Evolutionary conservation across 1,140 invertebrate species (phyloP), one percentile per base, ranked within the genome.

Genomic region (Adelges cooleyi): DNA sequence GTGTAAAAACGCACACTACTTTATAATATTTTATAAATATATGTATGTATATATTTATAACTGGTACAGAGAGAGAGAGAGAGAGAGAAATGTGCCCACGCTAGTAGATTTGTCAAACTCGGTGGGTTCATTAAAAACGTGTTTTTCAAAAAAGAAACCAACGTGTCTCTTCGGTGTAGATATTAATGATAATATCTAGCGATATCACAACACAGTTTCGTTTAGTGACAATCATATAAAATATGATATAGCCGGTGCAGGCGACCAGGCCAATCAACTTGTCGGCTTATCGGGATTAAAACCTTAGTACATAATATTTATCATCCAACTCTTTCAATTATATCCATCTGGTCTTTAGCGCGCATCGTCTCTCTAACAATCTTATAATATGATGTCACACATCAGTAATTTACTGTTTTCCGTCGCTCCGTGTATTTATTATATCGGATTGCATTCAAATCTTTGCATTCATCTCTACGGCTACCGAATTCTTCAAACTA

Each of bases 231-330:
- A 62, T 22, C 27, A 56, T 52, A 52, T 40, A 56, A 56, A 29
- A 46, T 46, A 62, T 42, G 22, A 62, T 62, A 62, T 62, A 46
- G 56, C 20, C 40, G 27, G 56, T 11, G 40, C 40, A 1, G 52
- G 10, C 36, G 1, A 9, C n/a, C n/a, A 11, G 40, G 22, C 42
- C 54, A 59, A 59, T 59, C 54, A 33, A 62, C 56, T 62, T 62
- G 56, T 62, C 56, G 40, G 56, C 42, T 62, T 62, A 62, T 62
- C 56, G 42, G 56, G 56, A 62, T 62, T 62, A 62, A 62, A 33
- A 5, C 23, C 27, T 18, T 48, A 33, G 18, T 27, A 62, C 20
- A 62, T 29, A n/a, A n/a, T n/a, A 62, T 62, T 62, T 62, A 62
- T 48, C 8, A 23, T 42, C 56, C 6, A 11, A 13, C 25, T 46